Percentiles rank a stretch among this genome's conserved stretches.
phyloP scores from a whole-genome alignment of 2,113 vertebrate species.

The Centropus bengalensis region DNA sequence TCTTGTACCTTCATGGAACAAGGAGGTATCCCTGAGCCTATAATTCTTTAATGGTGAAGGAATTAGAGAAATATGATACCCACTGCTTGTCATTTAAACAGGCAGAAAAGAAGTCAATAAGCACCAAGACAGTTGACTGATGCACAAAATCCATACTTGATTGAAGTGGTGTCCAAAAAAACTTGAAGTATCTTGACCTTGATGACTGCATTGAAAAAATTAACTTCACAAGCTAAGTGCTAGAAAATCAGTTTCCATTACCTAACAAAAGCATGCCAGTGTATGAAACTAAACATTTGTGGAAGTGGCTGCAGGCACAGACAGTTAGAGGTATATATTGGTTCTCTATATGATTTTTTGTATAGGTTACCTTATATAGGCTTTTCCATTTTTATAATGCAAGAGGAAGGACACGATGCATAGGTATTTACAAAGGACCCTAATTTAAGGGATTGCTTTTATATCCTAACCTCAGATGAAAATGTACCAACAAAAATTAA shows the following conservation, averaged over 20 bases:
- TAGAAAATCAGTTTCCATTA: neutral
- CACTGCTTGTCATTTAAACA: neutral
- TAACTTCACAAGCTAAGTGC: neutral
- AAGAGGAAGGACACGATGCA: neutral
- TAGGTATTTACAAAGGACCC: neutral
- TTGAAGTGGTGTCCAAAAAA: neutral
- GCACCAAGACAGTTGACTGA: neutral
- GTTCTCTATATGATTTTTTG: neutral
- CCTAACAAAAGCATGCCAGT: neutral
- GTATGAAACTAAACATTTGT: neutral
- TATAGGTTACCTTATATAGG: neutral
- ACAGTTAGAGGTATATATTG: neutral
- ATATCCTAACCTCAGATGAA: neutral
- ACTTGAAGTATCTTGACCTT: neutral
- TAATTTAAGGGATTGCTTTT: neutral
- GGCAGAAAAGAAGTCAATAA: constrained; percentile 29
- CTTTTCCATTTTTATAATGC: neutral
- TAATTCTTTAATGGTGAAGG: neutral
- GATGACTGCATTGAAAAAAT: neutral
- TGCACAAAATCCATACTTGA: constrained; percentile 21
- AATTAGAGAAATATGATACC: neutral
- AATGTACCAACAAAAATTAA: neutral
- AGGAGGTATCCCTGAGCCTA: neutral
- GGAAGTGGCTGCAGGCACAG: neutral
- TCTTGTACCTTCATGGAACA: neutral